A percentile compares a stretch with the other conserved stretches of the same genome.
Conservation (phyloP, 2,797 vertebrate genomes). For the Poeciliopsis turneri region DNA sequence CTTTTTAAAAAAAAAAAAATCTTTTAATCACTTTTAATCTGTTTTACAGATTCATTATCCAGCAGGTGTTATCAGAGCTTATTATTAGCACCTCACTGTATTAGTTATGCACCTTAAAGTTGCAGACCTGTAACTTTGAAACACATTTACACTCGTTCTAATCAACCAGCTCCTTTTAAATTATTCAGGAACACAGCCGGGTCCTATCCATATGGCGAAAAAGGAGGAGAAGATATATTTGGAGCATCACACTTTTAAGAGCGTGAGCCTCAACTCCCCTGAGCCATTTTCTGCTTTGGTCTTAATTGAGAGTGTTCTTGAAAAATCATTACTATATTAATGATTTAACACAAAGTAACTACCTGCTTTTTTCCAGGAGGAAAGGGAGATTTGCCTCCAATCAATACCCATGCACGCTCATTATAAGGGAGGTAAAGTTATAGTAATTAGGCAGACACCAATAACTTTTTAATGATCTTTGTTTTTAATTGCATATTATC, state of each 20-base stretch:
- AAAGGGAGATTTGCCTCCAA: slow-evolving; percentile 83
- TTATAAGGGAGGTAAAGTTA: slow-evolving; percentile 84
- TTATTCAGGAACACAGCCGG: slow-evolving; percentile 68
- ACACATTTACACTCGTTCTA: slow-evolving; percentile 69
- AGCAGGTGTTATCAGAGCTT: slow-evolving; percentile 13
- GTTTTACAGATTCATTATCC: slow-evolving; percentile 6
- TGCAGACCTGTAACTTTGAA: slow-evolving; percentile 57
- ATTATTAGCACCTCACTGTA: slow-evolving; percentile 12
- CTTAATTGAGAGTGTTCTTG: slow-evolving; percentile 87
- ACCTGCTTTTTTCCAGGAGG: slow-evolving; percentile 84
- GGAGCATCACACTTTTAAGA: slow-evolving; percentile 82
- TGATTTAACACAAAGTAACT: slow-evolving; percentile 89
- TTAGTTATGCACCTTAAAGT: slow-evolving; percentile 47
- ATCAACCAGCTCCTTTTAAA: slow-evolving; percentile 68
- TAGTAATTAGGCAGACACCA: slow-evolving; percentile 87
- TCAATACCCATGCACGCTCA: slow-evolving; percentile 84
- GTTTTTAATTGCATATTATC: slow-evolving; percentile 86
- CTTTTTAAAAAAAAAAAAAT: too few relatives aligned
- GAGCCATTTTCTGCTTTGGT: slow-evolving; percentile 83
- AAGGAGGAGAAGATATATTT: slow-evolving; percentile 70
- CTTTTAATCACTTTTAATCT: slow-evolving; percentile 12
- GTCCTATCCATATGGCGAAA: slow-evolving; percentile 65
- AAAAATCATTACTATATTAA: slow-evolving; percentile 89
- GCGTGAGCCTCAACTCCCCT: slow-evolving; percentile 76
- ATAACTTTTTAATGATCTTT: slow-evolving; percentile 87